phyloP scores from a whole-genome alignment of 1,140 invertebrate species.

The Prorops nasuta region DNA sequence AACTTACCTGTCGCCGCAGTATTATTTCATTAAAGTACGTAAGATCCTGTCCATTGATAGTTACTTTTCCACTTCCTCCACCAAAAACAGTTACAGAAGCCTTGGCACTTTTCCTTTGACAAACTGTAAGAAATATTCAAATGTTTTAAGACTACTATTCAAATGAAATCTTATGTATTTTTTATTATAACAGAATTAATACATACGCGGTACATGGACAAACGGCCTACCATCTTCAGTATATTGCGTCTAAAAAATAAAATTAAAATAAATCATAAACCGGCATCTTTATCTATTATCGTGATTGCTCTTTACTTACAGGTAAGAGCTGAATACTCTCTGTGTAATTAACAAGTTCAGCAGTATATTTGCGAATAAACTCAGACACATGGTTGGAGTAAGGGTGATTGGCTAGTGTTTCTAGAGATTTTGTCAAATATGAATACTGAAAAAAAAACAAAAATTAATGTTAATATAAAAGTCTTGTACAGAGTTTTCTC shows the following conservation, averaged over 20 bases:
- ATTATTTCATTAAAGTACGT: slow-evolving; percentile 71
- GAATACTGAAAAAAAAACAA: slow-evolving; percentile 71
- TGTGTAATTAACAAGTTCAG: slow-evolving; percentile 57
- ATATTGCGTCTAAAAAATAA: slow-evolving; percentile 12
- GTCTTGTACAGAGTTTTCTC: too few relatives aligned
- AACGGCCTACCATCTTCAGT: slow-evolving; percentile 8
- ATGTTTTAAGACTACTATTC: slow-evolving; percentile 11
- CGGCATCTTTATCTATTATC: slow-evolving; percentile 10
- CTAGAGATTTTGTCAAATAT: slow-evolving; percentile 71
- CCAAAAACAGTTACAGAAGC: slow-evolving; percentile 67
- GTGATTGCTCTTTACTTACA: slow-evolving; percentile 32
- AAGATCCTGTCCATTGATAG: slow-evolving; percentile 79
- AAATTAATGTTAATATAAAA: too few relatives aligned
- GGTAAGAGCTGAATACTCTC: slow-evolving; percentile 56
- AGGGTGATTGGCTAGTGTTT: slow-evolving; percentile 70
- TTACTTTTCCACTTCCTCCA: slow-evolving; percentile 80
- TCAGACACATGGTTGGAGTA: slow-evolving; percentile 67
- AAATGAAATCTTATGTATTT: too few relatives aligned
- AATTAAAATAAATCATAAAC: slow-evolving; percentile 1
- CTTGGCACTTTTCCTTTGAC: slow-evolving; percentile 68
- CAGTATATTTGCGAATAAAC: slow-evolving; percentile 72
- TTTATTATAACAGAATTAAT: too few relatives aligned
- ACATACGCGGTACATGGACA: too few relatives aligned
- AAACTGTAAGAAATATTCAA: slow-evolving; percentile 58
- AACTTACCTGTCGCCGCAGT: slow-evolving; percentile 72